These are phyloP conservation scores for Agrochola macilenta DNA, from an alignment of 2,888 invertebrate genomes.

Conservation along the genomic window DNA sequence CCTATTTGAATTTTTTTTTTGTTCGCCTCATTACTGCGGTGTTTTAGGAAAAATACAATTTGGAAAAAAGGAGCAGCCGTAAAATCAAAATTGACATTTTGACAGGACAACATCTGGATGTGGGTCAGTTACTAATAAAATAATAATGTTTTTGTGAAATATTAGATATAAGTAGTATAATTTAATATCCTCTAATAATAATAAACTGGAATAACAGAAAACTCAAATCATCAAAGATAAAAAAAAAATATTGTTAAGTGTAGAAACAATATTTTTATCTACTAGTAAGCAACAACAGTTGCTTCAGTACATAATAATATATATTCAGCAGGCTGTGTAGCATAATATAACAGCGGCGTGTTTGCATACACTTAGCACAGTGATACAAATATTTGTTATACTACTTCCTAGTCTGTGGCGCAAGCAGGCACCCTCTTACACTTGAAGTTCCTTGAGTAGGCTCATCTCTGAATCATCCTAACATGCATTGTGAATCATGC, in stretches of 20 bases:
- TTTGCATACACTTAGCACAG: constrained; percentile 57
- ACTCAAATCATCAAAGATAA: constrained; percentile 1
- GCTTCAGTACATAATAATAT: constrained; percentile 19
- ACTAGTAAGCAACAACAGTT: constrained; percentile 13
- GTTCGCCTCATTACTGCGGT: no score
- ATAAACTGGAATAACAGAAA: background rate
- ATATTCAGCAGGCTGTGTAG: constrained; percentile 32
- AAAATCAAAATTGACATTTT: no score
- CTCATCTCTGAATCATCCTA: constrained; percentile 48
- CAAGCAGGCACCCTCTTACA: constrained; percentile 11
- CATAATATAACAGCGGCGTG: constrained; percentile 19
- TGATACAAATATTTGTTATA: constrained; percentile 42
- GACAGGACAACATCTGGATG: no score
- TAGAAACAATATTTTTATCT: constrained; percentile 13
- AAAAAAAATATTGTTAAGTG: background rate
- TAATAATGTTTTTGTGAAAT: background rate
- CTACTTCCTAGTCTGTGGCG: constrained; percentile 50
- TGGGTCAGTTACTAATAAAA: no score
- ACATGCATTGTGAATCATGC: constrained; percentile 49
- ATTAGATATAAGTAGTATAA: background rate
- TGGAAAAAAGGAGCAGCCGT: no score
- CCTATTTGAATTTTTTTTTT: no score
- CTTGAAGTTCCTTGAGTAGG: constrained; percentile 1
- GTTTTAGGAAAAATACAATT: no score
- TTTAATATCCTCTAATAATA: no score